These are phyloP conservation scores for Fragum whitleyi DNA, from an alignment of 2,888 invertebrate species.

Conservation along the genomic window DNA sequence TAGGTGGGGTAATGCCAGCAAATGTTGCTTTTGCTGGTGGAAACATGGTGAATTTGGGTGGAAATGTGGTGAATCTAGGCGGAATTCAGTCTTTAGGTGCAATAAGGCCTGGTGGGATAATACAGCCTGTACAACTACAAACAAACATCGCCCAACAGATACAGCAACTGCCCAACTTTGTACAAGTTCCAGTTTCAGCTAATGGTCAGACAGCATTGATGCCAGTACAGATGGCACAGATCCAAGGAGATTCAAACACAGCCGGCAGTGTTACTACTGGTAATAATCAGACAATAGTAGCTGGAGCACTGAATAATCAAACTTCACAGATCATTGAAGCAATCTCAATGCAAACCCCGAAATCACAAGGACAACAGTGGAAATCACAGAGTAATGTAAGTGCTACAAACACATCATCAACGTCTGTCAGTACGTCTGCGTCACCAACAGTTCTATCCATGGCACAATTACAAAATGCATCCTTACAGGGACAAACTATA, in stretches of 20 bases:
- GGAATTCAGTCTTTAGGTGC: conserved; percentile 63
- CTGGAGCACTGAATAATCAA: conserved; percentile 20
- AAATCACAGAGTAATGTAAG: conserved; percentile 17
- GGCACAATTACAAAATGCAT: conserved; percentile 46
- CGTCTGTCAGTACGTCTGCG: conserved; percentile 38
- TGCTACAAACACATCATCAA: conserved; percentile 31
- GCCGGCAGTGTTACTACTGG: conserved; percentile 21
- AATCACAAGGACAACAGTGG: conserved; percentile 4
- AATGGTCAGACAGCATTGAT: conserved; percentile 98
- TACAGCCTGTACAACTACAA: conserved; percentile 89
- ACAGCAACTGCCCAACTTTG: conserved; percentile 87
- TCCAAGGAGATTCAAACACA: conserved; percentile 73
- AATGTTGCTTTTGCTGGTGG: conserved; percentile 69
- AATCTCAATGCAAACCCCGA: conserved; percentile 3
- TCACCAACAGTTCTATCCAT: conserved; percentile 43
- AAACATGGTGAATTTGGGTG: conserved; percentile 79
- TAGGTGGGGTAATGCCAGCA: conserved; percentile 59
- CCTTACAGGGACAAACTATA: conserved; percentile 67
- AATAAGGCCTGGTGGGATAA: conserved; percentile 68
- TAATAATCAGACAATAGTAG: conserved; percentile 21
- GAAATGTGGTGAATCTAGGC: conserved; percentile 75
- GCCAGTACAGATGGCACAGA: conserved; percentile 94
- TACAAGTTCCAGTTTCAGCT: conserved; percentile 95
- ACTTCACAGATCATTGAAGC: conserved; percentile 41
- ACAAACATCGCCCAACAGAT: conserved; percentile 80